Base-by-base conservation (phyloP, 2,797 vertebrate genomes). In the Ataeniobius toweri region DNA sequence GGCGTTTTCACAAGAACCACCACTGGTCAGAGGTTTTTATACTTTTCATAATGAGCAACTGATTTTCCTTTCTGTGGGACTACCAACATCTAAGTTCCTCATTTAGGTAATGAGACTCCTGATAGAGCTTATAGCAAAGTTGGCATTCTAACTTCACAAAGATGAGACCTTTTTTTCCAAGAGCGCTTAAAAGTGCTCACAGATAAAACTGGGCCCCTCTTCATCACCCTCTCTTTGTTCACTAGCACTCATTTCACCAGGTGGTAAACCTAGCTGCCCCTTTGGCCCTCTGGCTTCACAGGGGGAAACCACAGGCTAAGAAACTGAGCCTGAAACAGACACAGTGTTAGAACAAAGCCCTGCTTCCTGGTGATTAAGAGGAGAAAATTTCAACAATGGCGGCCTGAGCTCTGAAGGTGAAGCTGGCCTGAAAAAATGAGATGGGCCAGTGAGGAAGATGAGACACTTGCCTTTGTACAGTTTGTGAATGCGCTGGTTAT, bases 221-320 rank as follows among this genome's bases (percentile, higher is more conserved):
- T 71, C 69, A 55, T 26, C 39, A 13, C 44, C 36, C 6, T n/a
- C 24, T 72, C 88, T 93, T 94, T 94, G 89, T 94, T 90, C 79
- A 80, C 85, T 80, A 83, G 86, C 92, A 93, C 93, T 94, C 92
- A 88, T 85, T 89, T 78, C 91, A 93, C 92, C 93, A 95, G 94
- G 93, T 95, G 95, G 92, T 84, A 88, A 83, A 86, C 86, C 90
- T 85, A 84, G 83, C 85, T 72, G 79, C 74, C 89, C 87, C 85
- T 77, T 75, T 72, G 74, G 87, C 88, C 80, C 75, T 75, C 6
- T 13, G 68, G 13, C 73, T 70, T 85, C 78, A 80, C 63, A 77
- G 61, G 55, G 81, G 16, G 79, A 72, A 72, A 79, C 77, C 80
- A 81, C 74, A 46, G 81, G 50, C 59, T 80, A 72, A 69, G 87